Evolutionary conservation across 2,797 vertebrate genomes (phyloP), one percentile per base, ranked within the genome.

Genomic region (Chrysocyon brachyurus): DNA sequence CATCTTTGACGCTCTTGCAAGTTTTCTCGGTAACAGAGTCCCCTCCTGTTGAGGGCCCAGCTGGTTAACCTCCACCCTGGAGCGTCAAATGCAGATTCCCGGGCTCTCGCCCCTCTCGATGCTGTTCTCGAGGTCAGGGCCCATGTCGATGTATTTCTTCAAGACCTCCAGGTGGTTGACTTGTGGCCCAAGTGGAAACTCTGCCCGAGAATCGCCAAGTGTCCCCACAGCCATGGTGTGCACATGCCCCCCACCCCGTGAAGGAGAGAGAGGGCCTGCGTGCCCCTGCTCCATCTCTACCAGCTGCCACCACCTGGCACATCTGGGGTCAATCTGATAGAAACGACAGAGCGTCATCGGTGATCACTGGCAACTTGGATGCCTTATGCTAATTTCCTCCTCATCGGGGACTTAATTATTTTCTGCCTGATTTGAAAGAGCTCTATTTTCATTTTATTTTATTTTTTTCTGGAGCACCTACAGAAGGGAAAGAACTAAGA

Each of bases 1-100:
- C 15, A 22, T 54, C 57, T 90, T 57, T 87, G n/a, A 66, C 2
- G 52, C 5, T 54, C 15, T 1, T 52, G 46, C 2, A 22, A 57
- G 19, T 86, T 85, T 96, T 72, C 31, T 57, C 36, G 72, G 17
- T 66, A 79, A 73, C 8, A 66, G 57, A 88, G 66, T 70, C 24
- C n/a, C 85, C 56, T 59, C 56, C 66, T 28, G 64, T 79, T 72
- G 90, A 90, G 91, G 68, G 31, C 52, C 87, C 91, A 91, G 70
- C 9, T n/a, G 73, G n/a, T 82, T 73, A 68, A 49, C 66, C 52
- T 96, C 33, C 12, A 15, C 54, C 52, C 28, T 52, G 33, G 59
- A 95, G 16, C 9, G 79, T 78, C 57, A n/a, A 85, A 63, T 66
- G 49, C 26, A 87, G 31, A 94, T 75, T 70, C 4, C 16, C 52